Conservation (phyloP, 92 coral and sea anemone species). For the Siderastrea siderea region DNA sequence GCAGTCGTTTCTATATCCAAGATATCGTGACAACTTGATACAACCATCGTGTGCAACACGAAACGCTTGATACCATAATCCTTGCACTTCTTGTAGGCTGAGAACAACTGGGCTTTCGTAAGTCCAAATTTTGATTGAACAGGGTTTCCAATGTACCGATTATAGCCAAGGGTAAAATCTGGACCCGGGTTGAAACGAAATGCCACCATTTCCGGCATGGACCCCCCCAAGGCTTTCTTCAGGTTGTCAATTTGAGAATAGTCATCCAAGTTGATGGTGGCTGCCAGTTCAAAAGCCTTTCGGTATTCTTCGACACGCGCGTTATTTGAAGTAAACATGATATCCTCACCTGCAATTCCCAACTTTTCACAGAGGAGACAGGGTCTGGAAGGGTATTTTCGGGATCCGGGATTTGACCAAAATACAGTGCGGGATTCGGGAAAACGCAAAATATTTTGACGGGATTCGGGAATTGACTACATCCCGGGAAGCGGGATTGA, state of each 20-base stretch:
- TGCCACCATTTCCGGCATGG: constrained; percentile 13
- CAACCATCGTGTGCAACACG: constrained; percentile 8
- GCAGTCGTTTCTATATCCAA: constrained; percentile 1
- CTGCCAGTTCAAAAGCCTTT: constrained; percentile 26
- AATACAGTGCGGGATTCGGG: too few relatives aligned
- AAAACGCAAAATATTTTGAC: too few relatives aligned
- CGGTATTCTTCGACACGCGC: constrained; percentile 1
- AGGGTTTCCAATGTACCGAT: background rate
- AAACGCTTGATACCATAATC: constrained; percentile 23
- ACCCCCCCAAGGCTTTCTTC: constrained; percentile 17
- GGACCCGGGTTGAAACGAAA: constrained; percentile 26
- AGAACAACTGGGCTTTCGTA: constrained; percentile 10
- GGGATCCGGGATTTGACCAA: too few relatives aligned
- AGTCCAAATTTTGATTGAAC: constrained; percentile 1
- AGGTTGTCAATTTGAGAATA: constrained; percentile 30
- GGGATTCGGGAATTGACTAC: too few relatives aligned
- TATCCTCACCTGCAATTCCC: constrained; percentile 21
- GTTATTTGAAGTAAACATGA: constrained; percentile 32
- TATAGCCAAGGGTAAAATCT: background rate
- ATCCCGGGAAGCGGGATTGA: too few relatives aligned
- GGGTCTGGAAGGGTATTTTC: too few relatives aligned
- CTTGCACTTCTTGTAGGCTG: constrained; percentile 18
- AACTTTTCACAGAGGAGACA: constrained; percentile 25
- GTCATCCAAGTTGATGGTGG: constrained; percentile 33
- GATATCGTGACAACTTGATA: background rate